Evolutionary conservation across 2,888 invertebrate genomes (phyloP), one percentile per base, ranked within the genome.

Genomic region (Epinotia nisella): DNA sequence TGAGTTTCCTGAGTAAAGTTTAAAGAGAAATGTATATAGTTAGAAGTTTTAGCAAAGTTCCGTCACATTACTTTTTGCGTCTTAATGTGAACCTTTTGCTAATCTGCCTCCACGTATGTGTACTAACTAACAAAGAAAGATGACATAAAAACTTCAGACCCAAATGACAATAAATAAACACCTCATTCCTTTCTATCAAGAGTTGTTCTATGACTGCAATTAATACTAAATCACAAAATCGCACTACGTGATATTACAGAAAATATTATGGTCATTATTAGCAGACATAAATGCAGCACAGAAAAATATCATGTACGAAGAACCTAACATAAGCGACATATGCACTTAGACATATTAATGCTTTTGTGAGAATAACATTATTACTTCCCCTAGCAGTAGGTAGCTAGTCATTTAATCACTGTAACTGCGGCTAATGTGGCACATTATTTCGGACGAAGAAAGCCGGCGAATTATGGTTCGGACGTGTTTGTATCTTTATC

Each of bases 401-500:
- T 82, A 83, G 84, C 83, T 75, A 88, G 85, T 87, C 91, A 85
- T 86, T 92, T 92, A 91, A 92, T 92, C 92, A 91, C 89, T 91
- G 92, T 91, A 87, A 91, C 92, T 90, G 89, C 80, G 84, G 87
- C 91, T 91, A 92, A 92, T 92, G 91, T 82, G 83, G 77, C 81
- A 87, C 91, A 92, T 92, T 92, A 92, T 90, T 92, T 87, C 79
- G 85, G 83, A 79, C 82, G 86, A 89, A 90, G 89, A 89, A 91
- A 90, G 86, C 87, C 82, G 80, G 80, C 81, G 82, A 90, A 90
- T 89, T 90, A 90, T 90, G 82, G 85, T 79, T 78, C 78, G 83
- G 83, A 89, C 87, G 87, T 87, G 88, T 82, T 81, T 83, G 85
- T 82, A 84, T 73, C 72, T 73, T 64, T 73, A 73, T 73, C 68